phyloP scores from a whole-genome alignment of 2,113 vertebrate species.

The Carettochelys insculpta region DNA sequence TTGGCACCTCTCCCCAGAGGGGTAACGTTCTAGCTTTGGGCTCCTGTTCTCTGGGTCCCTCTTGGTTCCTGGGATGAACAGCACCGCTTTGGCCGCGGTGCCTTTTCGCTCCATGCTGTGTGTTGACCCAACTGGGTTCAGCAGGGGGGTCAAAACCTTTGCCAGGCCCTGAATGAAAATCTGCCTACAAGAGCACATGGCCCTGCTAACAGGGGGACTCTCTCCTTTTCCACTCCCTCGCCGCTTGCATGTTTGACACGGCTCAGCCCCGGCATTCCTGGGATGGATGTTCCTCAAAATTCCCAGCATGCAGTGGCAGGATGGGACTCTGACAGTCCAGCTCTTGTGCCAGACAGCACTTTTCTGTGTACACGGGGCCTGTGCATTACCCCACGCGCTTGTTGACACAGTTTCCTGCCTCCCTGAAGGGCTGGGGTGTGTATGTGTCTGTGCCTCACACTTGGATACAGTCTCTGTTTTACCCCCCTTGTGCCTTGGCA shows the following conservation, averaged over 20 bases:
- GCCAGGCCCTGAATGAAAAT: not conserved
- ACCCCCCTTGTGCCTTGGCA: not conserved
- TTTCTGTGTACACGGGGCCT: not conserved
- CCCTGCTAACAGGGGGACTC: not conserved
- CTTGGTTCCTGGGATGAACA: not conserved
- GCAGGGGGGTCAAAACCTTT: not conserved
- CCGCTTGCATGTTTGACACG: not conserved
- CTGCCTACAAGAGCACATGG: not conserved
- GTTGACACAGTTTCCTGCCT: not conserved
- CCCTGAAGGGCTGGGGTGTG: not conserved
- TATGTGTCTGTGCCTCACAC: not conserved
- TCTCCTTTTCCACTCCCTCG: not conserved
- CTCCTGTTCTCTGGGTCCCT: not conserved
- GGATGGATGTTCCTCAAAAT: not conserved
- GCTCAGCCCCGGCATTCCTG: not conserved
- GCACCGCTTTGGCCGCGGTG: not conserved
- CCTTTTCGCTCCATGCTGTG: not conserved
- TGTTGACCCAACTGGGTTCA: not conserved
- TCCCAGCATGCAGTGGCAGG: not conserved
- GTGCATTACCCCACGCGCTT: not conserved
- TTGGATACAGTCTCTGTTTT: not conserved
- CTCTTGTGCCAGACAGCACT: not conserved
- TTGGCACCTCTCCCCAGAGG: not conserved
- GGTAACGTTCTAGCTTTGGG: not conserved
- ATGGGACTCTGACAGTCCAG: not conserved